phyloP scores from a whole-genome alignment of 2,113 vertebrate genomes.

The Prionailurus bengalensis region DNA sequence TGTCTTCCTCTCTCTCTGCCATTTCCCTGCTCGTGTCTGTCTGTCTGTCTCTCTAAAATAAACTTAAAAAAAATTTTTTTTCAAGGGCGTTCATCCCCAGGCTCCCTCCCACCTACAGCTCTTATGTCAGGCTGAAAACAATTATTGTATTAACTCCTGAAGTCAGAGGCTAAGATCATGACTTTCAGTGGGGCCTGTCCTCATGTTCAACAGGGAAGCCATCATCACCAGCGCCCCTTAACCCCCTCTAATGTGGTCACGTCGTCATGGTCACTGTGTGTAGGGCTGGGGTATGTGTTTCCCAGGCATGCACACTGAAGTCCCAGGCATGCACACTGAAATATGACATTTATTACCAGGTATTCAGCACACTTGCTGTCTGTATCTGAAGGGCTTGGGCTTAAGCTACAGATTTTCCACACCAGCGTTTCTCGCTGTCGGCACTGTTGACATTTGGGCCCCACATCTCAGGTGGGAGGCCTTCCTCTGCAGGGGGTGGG shows the following conservation, averaged over 20 bases:
- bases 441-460: not conserved
- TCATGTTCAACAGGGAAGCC: conserved; percentile 79
- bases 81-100: conserved; percentile 63
- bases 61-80: too few relatives aligned
- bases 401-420: not conserved
- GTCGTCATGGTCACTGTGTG: conserved; percentile 80
- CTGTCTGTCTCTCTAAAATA: too few relatives aligned
- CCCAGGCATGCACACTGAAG: conserved; percentile 81
- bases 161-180: conserved; percentile 71
- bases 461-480: not conserved
- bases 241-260: conserved; percentile 76
- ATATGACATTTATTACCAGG: conserved; percentile 80
- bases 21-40: too few relatives aligned
- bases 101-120: not conserved
- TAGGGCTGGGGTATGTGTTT: not conserved
- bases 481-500: not conserved
- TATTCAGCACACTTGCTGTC: conserved; percentile 69
- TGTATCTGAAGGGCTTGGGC: conserved; percentile 61
- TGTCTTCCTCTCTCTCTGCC: too few relatives aligned
- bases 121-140: conserved; percentile 75
- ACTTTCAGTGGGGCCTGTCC: conserved; percentile 62
- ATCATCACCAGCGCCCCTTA: conserved; percentile 83
- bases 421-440: not conserved
- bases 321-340: conserved; percentile 81
- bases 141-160: conserved; percentile 45